phyloP scores from a whole-genome alignment of 2,113 vertebrate genomes.

The Trichechus manatus region DNA sequence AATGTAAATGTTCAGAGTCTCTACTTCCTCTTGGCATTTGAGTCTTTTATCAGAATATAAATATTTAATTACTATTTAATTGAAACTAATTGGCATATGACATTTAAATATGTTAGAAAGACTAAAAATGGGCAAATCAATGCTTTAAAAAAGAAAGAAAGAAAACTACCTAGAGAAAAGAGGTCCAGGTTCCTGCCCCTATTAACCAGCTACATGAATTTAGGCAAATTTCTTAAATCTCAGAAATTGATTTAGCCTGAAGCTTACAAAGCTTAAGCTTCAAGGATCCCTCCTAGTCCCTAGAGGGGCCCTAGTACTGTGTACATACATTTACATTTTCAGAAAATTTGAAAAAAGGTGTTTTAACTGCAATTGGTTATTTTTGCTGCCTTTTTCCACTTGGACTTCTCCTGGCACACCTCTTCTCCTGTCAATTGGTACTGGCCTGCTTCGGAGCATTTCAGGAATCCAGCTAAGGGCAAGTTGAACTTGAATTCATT shows the following conservation, averaged over 20 bases:
- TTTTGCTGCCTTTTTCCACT: neutral
- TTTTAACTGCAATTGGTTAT: neutral
- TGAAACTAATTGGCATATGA: neutral
- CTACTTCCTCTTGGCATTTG: neutral
- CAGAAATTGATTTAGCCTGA: neutral
- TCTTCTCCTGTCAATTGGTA: neutral
- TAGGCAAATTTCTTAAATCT: neutral
- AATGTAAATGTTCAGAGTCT: neutral
- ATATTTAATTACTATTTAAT: conserved; percentile 31
- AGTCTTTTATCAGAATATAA: conserved; percentile 34
- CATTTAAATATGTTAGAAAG: conserved; percentile 47
- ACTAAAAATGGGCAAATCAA: conserved; percentile 20
- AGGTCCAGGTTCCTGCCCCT: rapidly evolving
- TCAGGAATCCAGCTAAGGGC: neutral
- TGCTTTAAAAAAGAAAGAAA: conserved; percentile 1
- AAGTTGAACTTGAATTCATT: neutral
- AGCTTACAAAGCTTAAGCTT: neutral
- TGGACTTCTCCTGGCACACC: neutral
- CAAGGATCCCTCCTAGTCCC: neutral
- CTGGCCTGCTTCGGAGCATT: neutral
- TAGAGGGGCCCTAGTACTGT: neutral
- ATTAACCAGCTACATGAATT: neutral
- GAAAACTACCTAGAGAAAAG: neutral
- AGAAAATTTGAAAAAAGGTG: conserved; percentile 8
- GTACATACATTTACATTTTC: conserved; percentile 15